phyloP scores from a whole-genome alignment of 2,797 vertebrate genomes.

The Microcaecilia unicolor region DNA sequence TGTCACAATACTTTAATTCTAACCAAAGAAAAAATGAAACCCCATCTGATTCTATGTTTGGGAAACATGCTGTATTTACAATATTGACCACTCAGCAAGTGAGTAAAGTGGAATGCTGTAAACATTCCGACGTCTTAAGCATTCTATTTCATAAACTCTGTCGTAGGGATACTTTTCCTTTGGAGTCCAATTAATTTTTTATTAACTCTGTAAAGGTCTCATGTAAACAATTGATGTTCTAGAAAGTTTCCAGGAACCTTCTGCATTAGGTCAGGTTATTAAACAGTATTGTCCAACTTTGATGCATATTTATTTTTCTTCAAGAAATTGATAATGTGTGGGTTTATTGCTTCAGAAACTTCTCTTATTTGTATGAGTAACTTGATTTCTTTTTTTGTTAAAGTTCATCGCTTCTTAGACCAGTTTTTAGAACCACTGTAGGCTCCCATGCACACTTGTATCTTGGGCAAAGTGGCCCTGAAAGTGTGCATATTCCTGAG shows the following conservation, averaged over 20 bases:
- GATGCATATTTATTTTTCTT: too few relatives aligned
- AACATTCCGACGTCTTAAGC: neutral
- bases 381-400: too few relatives aligned
- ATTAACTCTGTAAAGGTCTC: slow-evolving; percentile 29
- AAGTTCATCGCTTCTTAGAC: too few relatives aligned
- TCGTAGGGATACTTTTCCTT: neutral
- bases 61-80: slow-evolving; percentile 15
- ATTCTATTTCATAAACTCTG: slow-evolving; percentile 6
- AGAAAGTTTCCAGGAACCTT: slow-evolving; percentile 20
- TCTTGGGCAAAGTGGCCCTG: too few relatives aligned
- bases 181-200: slow-evolving; percentile 22
- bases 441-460: too few relatives aligned
- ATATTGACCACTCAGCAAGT: slow-evolving; percentile 12
- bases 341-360: neutral
- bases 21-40: neutral
- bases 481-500: too few relatives aligned
- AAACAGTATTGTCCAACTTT: slow-evolving; percentile 6
- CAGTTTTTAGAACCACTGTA: too few relatives aligned
- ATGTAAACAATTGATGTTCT: slow-evolving; percentile 9
- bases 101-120: slow-evolving; percentile 20
- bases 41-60: neutral
- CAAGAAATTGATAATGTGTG: slow-evolving; percentile 13
- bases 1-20: neutral
- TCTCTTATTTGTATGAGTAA: neutral
- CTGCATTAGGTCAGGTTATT: slow-evolving; percentile 13